phyloP scores from a whole-genome alignment of 2,888 invertebrate genomes.

The Drosophila rubida region DNA sequence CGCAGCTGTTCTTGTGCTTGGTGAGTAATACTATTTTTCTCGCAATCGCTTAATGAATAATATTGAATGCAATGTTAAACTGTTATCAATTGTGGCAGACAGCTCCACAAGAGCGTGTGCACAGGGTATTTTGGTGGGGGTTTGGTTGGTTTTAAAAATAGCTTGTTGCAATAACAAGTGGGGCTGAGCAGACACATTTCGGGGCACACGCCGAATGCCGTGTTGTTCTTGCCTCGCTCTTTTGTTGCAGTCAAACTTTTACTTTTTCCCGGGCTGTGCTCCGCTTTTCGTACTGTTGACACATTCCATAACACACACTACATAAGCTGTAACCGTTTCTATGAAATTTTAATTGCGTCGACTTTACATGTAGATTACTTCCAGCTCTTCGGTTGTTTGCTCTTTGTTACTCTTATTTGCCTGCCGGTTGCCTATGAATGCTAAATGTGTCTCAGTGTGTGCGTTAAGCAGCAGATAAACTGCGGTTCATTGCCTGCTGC shows the following conservation, averaged over 20 bases:
- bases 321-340: constrained; percentile 24
- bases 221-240: constrained; percentile 14
- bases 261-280: constrained; percentile 34
- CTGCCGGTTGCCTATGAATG: constrained; percentile 22
- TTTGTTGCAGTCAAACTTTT: constrained; percentile 23
- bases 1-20: constrained; percentile 80
- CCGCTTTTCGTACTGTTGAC: constrained; percentile 53
- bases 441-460: constrained; percentile 27
- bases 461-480: constrained; percentile 48
- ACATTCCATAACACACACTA: constrained; percentile 29
- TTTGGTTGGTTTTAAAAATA: constrained; percentile 23
- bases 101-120: neutral
- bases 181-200: constrained; percentile 11
- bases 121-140: no score
- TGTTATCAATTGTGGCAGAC: neutral
- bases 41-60: neutral
- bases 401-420: constrained; percentile 43
- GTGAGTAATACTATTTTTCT: constrained; percentile 73
- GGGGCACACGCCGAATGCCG: constrained; percentile 12
- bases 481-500: constrained; percentile 56
- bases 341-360: constrained; percentile 60
- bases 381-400: constrained; percentile 43
- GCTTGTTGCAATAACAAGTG: constrained; percentile 26
- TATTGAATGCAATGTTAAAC: neutral
- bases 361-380: constrained; percentile 42